Percentiles rank a stretch among this genome's conserved stretches.
Evolutionary conservation across 2,888 invertebrate genomes (phyloP).

Genomic region (Caenorhabditis becei): DNA sequence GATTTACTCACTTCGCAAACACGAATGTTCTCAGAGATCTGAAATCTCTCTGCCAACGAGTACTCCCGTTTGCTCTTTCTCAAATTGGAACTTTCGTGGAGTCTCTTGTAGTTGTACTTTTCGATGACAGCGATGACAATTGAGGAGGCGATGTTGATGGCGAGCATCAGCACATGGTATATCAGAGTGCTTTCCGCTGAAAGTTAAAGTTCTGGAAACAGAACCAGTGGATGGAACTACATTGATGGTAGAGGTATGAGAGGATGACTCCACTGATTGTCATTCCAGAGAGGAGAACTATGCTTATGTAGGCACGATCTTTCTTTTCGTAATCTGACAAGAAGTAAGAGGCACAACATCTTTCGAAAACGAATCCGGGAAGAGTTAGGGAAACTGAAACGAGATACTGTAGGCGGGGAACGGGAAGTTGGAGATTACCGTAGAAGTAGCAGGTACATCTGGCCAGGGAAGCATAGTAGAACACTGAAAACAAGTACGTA

Average conservation of each 20-base stretch:
- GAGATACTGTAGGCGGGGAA: constrained; percentile 33
- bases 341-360: constrained; percentile 63
- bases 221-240: constrained; percentile 23
- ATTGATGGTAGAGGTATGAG: constrained; percentile 55
- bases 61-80: constrained; percentile 57
- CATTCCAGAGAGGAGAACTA: constrained; percentile 21
- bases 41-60: constrained; percentile 56
- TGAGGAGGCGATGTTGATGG: constrained; percentile 46
- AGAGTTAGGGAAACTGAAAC: constrained; percentile 53
- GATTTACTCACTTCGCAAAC: constrained; percentile 44
- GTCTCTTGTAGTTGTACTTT: constrained; percentile 57
- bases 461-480: constrained; percentile 53
- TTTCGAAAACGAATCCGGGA: constrained; percentile 55
- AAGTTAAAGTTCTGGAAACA: constrained; percentile 15
- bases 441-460: constrained; percentile 60
- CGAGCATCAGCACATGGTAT: constrained; percentile 41
- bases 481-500: constrained; percentile 45
- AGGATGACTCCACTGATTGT: constrained; percentile 20
- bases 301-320: constrained; percentile 48
- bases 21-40: constrained; percentile 63
- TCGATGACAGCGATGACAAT: constrained; percentile 42
- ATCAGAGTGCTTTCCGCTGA: constrained; percentile 45
- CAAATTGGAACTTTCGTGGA: constrained; percentile 61
- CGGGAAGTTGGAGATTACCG: constrained; percentile 6
- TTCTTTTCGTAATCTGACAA: constrained; percentile 58